phyloP scores from a whole-genome alignment of 2,797 vertebrate species.

The Malacoctenus gilli region DNA sequence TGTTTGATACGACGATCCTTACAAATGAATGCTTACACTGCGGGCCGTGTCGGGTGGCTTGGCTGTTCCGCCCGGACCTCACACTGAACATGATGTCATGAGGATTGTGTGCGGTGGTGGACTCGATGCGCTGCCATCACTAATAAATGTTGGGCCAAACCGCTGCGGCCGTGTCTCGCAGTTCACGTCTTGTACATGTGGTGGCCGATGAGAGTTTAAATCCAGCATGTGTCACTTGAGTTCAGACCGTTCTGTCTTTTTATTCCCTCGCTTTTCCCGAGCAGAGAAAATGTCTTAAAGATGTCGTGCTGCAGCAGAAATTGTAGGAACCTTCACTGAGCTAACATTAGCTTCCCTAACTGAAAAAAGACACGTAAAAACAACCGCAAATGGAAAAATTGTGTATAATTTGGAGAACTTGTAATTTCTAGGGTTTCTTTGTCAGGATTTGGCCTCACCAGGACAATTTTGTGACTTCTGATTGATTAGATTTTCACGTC shows the following conservation, averaged over 20 bases:
- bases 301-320: no score
- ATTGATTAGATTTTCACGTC: no score
- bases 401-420: no score
- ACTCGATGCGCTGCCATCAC: constrained; percentile 4
- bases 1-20: constrained; percentile 20
- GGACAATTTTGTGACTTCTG: no score
- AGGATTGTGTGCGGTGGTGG: constrained; percentile 6
- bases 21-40: constrained; percentile 21
- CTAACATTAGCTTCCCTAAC: no score
- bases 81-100: constrained; percentile 31
- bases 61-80: constrained; percentile 25
- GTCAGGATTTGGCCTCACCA: no score
- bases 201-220: not conserved
- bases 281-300: no score
- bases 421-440: no score
- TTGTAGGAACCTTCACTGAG: no score
- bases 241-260: not conserved
- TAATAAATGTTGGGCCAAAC: constrained; percentile 26
- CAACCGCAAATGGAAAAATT: no score
- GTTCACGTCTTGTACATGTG: not conserved
- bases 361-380: no score
- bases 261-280: not conserved
- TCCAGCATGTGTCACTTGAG: not conserved
- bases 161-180: not conserved
- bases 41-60: constrained; percentile 5